Evolutionary conservation across 2,797 vertebrate species (phyloP).

Genomic region (Argentina silus): DNA sequence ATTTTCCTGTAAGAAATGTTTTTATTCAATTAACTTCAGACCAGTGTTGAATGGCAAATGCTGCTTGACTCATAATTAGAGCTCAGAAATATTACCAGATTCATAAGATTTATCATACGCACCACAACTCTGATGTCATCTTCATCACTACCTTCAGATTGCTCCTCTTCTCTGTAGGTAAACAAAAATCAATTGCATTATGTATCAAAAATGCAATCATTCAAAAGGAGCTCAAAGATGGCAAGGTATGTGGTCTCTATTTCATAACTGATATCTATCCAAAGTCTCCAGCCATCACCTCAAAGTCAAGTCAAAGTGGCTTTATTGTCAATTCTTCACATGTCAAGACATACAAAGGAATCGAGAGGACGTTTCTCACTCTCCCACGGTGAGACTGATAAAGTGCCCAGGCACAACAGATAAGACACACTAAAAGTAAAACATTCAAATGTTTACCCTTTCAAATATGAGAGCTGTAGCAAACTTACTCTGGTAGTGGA

Average conservation of each 20-base stretch:
- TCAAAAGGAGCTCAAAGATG: neutral
- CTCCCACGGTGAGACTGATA: too few relatives aligned
- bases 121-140: constrained; percentile 74
- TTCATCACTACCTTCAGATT: constrained; percentile 13
- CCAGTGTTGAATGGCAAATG: neutral
- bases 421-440: too few relatives aligned
- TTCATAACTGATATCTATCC: neutral
- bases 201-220: neutral
- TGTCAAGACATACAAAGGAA: too few relatives aligned
- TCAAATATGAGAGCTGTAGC: neutral
- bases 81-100: too few relatives aligned
- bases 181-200: neutral
- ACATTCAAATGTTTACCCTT: neutral
- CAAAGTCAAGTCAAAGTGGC: too few relatives aligned
- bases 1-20: neutral
- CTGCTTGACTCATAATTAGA: neutral
- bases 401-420: too few relatives aligned
- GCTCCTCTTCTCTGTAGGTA: constrained; percentile 53
- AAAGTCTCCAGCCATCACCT: neutral
- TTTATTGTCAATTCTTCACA: too few relatives aligned
- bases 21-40: neutral
- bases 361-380: too few relatives aligned
- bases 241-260: neutral
- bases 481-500: constrained; percentile 62
- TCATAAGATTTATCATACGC: constrained; percentile 30